Percentiles rank a stretch among this genome's conserved stretches.
phyloP scores from a whole-genome alignment of 2,797 vertebrate species.

The Aselliscus stoliczkanus region DNA sequence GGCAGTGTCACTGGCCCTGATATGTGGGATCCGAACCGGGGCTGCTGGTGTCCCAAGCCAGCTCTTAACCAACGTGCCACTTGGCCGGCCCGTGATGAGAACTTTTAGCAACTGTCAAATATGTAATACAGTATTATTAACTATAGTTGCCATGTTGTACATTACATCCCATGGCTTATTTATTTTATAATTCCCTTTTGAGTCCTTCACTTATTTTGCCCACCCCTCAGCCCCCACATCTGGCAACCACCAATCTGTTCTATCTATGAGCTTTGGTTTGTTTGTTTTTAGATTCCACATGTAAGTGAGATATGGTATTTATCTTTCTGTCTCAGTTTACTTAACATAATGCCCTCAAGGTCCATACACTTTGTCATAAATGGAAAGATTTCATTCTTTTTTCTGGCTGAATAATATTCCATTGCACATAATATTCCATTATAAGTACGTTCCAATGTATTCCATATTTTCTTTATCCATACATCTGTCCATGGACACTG shows the following conservation, averaged over 20 bases:
- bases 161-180: background rate
- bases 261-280: background rate
- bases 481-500: background rate
- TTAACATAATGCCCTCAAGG: background rate
- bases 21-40: too few species aligned
- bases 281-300: background rate
- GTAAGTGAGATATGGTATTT: background rate
- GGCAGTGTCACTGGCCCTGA: too few species aligned
- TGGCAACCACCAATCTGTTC: background rate
- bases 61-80: too few species aligned
- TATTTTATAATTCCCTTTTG: background rate
- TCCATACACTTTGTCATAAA: background rate
- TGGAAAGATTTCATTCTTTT: background rate
- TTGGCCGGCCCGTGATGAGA: too few species aligned
- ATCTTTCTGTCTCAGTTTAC: background rate
- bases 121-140: background rate
- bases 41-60: too few species aligned
- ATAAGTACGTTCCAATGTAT: background rate
- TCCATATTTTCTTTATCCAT: background rate
- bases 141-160: background rate
- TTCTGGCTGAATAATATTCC: background rate
- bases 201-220: background rate
- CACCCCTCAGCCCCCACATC: background rate
- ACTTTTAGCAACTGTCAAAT: background rate
- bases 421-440: background rate